Evolutionary conservation across 1,140 invertebrate species (phyloP), one percentile per base, ranked within the genome.

Genomic region (Diorhabda carinulata): DNA sequence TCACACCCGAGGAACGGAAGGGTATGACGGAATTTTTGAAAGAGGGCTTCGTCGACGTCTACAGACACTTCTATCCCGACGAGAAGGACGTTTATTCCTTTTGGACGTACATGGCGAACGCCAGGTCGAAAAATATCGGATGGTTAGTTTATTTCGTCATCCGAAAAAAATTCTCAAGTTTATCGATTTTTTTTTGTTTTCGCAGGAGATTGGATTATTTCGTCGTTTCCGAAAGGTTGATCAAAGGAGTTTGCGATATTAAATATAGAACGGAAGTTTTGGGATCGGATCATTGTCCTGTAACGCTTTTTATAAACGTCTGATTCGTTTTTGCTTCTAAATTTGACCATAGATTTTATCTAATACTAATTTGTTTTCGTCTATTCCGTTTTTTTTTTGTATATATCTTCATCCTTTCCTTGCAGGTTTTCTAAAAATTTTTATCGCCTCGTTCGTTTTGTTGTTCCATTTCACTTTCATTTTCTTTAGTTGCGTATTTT

Each of bases 151-250:
- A 61, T 57, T 57, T 65, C 60, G 2, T 69, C 25, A 25, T 25
- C 25, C 25, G 25, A 25, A 25, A 25, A 25, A 25, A 25, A 25
- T 25, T 1, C 25, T 25, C 25, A 25, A 25, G 25, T 25, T 25
- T 25, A 25, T 25, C 25, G 25, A 25, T 25, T 52, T 52, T 0
- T 56, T 69, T 72, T 71, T 75, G 76, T 77, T 75, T 74, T 87
- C 88, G 76, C 83, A 93, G 92, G 95, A 87, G 97, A 80, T 83
- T 99, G 70, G 97, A 99, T 83, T 99, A 99, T 80, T 98, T 95
- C 80, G 86, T 99, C 10, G 81, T 97, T 1, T 97, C 95, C 0
- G 84, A 96, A 75, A 85, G 90, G 67, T 83, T 98, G 8, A 79
- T 89, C 65, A 82, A 89, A 2, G 86, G 90, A 41, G 77, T 98